phyloP scores from a whole-genome alignment of 1,140 invertebrate species.

The Neodiprion lecontei region DNA sequence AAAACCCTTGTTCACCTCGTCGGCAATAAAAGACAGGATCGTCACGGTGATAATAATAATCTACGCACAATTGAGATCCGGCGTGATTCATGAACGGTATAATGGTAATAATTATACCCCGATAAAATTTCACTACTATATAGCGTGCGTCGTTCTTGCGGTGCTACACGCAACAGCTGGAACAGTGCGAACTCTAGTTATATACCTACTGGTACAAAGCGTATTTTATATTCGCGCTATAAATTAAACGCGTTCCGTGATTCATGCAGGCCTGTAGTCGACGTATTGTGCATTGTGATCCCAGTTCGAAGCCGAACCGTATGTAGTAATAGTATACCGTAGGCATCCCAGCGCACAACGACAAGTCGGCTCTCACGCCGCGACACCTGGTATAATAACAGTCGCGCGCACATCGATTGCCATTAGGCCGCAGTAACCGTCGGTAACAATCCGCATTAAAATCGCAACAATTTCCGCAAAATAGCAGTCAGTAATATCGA shows the following conservation, averaged over 20 bases:
- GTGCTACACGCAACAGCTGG: neutral
- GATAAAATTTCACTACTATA: too few species aligned
- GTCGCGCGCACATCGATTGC: neutral
- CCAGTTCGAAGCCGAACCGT: neutral
- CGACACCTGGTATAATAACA: neutral
- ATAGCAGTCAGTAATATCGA: neutral
- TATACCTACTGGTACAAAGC: neutral
- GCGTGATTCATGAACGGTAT: neutral
- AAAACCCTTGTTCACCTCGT: neutral
- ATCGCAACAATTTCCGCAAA: neutral
- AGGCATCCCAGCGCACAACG: neutral
- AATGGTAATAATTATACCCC: too few species aligned
- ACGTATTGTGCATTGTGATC: neutral
- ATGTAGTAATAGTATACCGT: neutral
- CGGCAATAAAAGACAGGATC: neutral
- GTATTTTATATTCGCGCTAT: neutral
- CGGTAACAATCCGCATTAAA: slow-evolving; percentile 7
- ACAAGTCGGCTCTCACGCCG: neutral
- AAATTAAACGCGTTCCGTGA: slow-evolving; percentile 4
- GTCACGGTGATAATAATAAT: neutral
- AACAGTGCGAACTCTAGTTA: slow-evolving; percentile 1
- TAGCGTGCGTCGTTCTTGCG: too few species aligned
- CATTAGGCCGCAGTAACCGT: neutral
- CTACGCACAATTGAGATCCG: neutral
- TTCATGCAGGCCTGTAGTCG: neutral